phyloP scores from a whole-genome alignment of 2,113 vertebrate genomes.

The Amazona guildingii region DNA sequence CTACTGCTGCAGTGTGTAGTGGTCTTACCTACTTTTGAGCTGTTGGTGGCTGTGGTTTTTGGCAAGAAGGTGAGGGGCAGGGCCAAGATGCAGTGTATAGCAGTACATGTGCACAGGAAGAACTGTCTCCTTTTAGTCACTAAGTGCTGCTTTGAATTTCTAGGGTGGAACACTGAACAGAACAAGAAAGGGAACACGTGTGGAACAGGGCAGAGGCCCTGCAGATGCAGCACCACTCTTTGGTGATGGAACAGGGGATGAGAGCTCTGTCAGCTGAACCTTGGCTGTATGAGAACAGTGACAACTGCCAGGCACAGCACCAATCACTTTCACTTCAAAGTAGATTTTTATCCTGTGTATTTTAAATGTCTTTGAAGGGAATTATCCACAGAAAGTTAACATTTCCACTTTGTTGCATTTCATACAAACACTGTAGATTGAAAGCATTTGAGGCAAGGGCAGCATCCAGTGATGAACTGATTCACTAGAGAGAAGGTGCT shows the following conservation, averaged over 20 bases:
- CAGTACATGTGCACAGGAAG: not conserved
- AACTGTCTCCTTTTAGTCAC: not conserved
- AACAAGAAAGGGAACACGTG: conserved; percentile 69
- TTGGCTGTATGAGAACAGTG: fast-evolving
- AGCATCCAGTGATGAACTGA: not conserved
- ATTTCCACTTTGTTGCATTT: not conserved
- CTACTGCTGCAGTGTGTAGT: fast-evolving
- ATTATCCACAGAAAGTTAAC: not conserved
- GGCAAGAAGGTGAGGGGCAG: not conserved
- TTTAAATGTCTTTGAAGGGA: not conserved
- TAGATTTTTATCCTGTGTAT: not conserved
- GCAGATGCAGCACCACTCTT: conserved; percentile 68
- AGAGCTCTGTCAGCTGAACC: not conserved
- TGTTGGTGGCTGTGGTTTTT: not conserved
- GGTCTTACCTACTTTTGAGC: not conserved
- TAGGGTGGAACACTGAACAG: conserved; percentile 81
- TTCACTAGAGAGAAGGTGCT: not conserved
- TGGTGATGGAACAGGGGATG: not conserved
- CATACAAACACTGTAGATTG: not conserved
- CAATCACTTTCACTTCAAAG: not conserved
- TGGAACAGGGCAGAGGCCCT: not conserved
- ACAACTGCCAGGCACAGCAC: not conserved
- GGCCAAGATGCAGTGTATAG: not conserved
- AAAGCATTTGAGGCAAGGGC: not conserved
- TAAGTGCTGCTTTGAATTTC: not conserved